These are phyloP conservation scores for Mohoua ochrocephala DNA, from an alignment of 2,113 vertebrate genomes.

Conservation along the genomic window DNA sequence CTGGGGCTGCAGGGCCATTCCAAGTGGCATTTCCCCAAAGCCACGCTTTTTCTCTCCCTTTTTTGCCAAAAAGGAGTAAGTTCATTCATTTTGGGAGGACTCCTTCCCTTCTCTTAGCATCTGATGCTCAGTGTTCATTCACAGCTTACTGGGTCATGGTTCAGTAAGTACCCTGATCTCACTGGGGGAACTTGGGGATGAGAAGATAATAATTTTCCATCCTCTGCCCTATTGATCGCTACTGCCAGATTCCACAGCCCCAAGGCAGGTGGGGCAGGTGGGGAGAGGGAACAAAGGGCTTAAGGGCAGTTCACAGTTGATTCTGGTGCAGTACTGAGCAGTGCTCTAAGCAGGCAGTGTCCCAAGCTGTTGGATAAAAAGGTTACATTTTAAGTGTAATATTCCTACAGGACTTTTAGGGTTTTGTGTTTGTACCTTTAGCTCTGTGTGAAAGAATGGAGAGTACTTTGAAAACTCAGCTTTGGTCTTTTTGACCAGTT, in stretches of 20 bases:
- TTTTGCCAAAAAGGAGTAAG: not conserved
- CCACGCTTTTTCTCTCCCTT: not conserved
- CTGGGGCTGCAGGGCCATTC: not conserved
- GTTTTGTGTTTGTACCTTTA: not conserved
- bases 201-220: not conserved
- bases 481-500: not conserved
- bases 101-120: not conserved
- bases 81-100: not conserved
- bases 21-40: not conserved
- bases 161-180: not conserved
- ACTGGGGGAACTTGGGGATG: not conserved
- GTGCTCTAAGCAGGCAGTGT: not conserved
- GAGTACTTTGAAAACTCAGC: not conserved
- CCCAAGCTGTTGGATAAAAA: not conserved
- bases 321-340: not conserved
- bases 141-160: not conserved
- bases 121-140: rapidly evolving
- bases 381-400: not conserved
- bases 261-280: not conserved
- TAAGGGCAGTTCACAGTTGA: not conserved
- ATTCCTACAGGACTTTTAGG: not conserved
- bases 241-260: not conserved
- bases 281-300: not conserved
- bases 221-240: not conserved
- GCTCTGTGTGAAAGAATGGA: not conserved